Evolutionary conservation across 1,140 invertebrate genomes (phyloP), one percentile per base, ranked within the genome.

Genomic region (Streblospio benedicti): DNA sequence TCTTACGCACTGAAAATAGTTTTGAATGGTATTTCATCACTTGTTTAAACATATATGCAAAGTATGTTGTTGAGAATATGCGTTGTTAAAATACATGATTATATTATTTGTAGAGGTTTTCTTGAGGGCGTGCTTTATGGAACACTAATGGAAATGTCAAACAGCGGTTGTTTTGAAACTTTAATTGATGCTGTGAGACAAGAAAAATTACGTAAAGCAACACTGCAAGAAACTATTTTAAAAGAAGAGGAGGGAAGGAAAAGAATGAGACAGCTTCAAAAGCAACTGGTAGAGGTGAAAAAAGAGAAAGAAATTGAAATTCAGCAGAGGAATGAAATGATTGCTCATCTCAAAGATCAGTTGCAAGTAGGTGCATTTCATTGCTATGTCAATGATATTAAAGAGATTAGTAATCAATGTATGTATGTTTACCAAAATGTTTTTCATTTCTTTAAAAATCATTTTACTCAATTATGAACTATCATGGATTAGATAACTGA

Each of bases 241-340:
- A 66, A 62, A 53, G 75, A 77, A 59, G 70, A 76, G 64, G 71
- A 75, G 62, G 73, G 75, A 0, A 58, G 73, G 14, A 73, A 71
- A 59, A 60, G 67, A 41, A 67, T 77, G 0, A 70, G 65, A 28
- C 60, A 64, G 35, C 64, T 77, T 14, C 68, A 72, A 30, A 68
- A 67, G 41, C 67, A 73, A 31, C 61, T 77, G 25, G 41, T 61
- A 16, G 72, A 76, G 49, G 69, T 77, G n/a, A 71, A 71, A 52
- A 71, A 71, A 45, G 70, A 73, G 54, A 73, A 74, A 59, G 75
- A 76, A 59, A 62, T 64, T 5, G 75, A 76, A 61, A 57, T 75
- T 9, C 75, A 76, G 53, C 66, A 74, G 41, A 61, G 75, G 35
- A 73, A 73, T 62, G 72, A 76, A 55, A 76, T 76, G 72, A 76